These are phyloP conservation scores for Aspidoscelis tigris DNA, from an alignment of 2,113 vertebrate species.

Conservation along the genomic window DNA sequence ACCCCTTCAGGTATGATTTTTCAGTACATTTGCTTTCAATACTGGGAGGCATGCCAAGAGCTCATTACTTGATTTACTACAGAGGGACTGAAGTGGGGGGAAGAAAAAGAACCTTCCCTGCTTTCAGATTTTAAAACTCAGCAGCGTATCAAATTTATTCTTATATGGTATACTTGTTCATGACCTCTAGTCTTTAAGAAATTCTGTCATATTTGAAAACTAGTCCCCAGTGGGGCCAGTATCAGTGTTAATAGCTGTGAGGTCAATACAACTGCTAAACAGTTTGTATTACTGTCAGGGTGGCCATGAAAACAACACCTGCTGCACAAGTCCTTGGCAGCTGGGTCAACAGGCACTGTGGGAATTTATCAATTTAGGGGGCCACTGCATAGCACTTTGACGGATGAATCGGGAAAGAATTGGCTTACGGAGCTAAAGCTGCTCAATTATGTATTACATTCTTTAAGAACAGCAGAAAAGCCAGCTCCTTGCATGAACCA, in stretches of 20 bases:
- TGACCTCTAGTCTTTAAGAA: slow-evolving; percentile 81
- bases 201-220: slow-evolving; percentile 84
- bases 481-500: slow-evolving; percentile 62
- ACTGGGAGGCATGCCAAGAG: slow-evolving; percentile 63
- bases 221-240: slow-evolving; percentile 84
- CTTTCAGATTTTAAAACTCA: slow-evolving; percentile 76
- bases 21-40: slow-evolving; percentile 68
- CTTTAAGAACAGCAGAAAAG: slow-evolving; percentile 70
- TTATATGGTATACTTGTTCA: slow-evolving; percentile 81
- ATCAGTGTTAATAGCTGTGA: slow-evolving; percentile 90
- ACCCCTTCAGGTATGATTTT: slow-evolving; percentile 68
- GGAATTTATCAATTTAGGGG: slow-evolving; percentile 97
- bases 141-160: slow-evolving; percentile 78
- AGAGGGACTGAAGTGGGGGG: slow-evolving; percentile 66
- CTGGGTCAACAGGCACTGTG: slow-evolving; percentile 99
- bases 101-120: slow-evolving; percentile 62
- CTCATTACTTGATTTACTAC: slow-evolving; percentile 71
- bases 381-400: slow-evolving; percentile 83
- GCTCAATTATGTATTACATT: slow-evolving; percentile 79
- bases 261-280: slow-evolving; percentile 97
- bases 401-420: slow-evolving; percentile 82
- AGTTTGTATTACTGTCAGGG: slow-evolving; percentile 98
- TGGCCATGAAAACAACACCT: slow-evolving; percentile 99
- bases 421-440: slow-evolving; percentile 81
- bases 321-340: slow-evolving; percentile 94